Evolutionary conservation across 2,888 invertebrate species (phyloP).

Genomic region (Acrocera orbiculus): DNA sequence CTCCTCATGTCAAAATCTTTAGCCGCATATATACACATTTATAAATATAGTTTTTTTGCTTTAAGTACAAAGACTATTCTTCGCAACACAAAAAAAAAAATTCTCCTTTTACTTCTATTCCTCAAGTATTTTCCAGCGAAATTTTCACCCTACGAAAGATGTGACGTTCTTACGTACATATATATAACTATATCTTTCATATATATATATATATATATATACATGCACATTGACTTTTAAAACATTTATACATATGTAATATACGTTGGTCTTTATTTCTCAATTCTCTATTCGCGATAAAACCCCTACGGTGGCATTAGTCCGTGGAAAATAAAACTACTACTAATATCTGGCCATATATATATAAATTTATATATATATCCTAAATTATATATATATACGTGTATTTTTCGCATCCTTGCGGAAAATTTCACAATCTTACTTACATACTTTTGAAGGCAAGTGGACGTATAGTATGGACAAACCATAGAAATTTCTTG

Average conservation of each 20-base stretch:
- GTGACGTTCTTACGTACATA: conserved; percentile 1
- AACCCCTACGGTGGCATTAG: conserved; percentile 6
- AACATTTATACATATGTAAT: too few species aligned
- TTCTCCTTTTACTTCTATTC: conserved; percentile 5
- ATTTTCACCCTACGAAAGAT: conserved; percentile 6
- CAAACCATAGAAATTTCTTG: conserved; percentile 8
- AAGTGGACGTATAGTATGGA: conserved; percentile 8
- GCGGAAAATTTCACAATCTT: neutral
- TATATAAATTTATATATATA: conserved; percentile 1
- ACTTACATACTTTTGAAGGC: conserved; percentile 7
- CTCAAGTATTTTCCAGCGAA: conserved; percentile 6
- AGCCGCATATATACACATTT: neutral
- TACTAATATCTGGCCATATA: conserved; percentile 2
- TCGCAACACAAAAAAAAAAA: conserved; percentile 4
- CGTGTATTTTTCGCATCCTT: neutral
- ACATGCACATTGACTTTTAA: too few species aligned
- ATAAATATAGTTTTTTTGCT: too few species aligned
- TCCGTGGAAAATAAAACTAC: conserved; percentile 7
- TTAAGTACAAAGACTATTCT: too few species aligned
- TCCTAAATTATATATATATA: conserved; percentile 5
- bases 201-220: too few species aligned
- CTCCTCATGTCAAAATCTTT: conserved; percentile 3
- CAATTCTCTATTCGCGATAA: conserved; percentile 8
- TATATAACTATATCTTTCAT: conserved; percentile 3
- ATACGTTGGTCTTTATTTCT: conserved; percentile 9